Evolutionary conservation across 1,140 invertebrate genomes (phyloP).

Genomic region (Diorhabda carinulata): DNA sequence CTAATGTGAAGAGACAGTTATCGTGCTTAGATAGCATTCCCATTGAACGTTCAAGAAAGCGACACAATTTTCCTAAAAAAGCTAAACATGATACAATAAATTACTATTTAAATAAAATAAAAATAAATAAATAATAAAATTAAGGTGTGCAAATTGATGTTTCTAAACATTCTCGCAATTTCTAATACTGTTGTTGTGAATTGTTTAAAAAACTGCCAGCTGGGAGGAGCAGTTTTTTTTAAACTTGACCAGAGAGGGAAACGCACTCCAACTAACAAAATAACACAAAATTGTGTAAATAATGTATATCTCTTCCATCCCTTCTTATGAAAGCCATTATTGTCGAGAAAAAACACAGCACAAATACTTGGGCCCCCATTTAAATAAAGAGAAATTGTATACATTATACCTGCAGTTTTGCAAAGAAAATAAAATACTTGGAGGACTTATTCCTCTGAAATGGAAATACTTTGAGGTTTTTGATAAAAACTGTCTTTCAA

Average conservation of each 20-base stretch:
- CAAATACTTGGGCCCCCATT: not conserved
- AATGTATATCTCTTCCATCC: not conserved
- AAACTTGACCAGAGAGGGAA: not conserved
- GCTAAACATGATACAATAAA: not conserved
- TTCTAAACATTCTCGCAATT: not conserved
- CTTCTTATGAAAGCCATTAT: not conserved
- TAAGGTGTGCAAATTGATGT: not conserved
- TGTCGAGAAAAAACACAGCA: not conserved
- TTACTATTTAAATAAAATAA: not conserved
- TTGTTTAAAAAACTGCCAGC: not conserved
- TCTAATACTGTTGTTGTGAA: not conserved
- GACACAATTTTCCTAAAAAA: not conserved
- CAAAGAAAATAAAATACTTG: not conserved
- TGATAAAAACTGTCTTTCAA: constrained; percentile 4
- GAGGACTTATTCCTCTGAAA: not conserved
- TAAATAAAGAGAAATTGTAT: constrained; percentile 1
- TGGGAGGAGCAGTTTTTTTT: not conserved
- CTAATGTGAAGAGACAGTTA: not conserved
- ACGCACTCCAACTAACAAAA: not conserved
- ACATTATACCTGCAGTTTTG: not conserved
- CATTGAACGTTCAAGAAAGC: not conserved
- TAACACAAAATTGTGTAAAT: not conserved
- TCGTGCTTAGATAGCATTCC: not conserved
- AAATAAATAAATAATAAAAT: not conserved
- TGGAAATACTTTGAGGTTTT: not conserved